Base-by-base conservation (phyloP, 1,140 invertebrate genomes). In the Lysiphlebus fabarum region DNA sequence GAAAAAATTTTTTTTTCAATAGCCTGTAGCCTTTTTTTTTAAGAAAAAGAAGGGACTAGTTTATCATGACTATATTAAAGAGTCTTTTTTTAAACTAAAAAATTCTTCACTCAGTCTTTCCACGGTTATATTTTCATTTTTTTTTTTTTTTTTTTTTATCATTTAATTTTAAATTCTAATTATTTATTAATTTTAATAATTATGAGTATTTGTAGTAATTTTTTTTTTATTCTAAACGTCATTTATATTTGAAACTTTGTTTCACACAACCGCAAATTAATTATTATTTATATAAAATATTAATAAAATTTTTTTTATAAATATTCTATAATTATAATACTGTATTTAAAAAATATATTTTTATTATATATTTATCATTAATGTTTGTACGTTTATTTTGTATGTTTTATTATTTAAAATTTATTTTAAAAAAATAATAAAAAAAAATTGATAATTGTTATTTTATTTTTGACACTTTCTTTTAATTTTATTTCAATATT, bases 31-130 rank as follows among this genome's bases (percentile, higher is more conserved):
- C 74, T 72, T 71, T 63, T 26, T 26, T 26, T n/a, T n/a, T n/a
- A n/a, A n/a, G n/a, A n/a, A 26, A 26, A 26, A 4, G 17, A 4
- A 66, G 66, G 69, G 76, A 78, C 77, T 79, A 79, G 77, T 77
- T 78, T 75, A 64, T 70, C 63, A 75, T 74, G 75, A 79, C 77
- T 79, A 76, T 72, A 70, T 73, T 67, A 74, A 72, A 70, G 17
- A 26, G 17, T 26, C 68, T 56, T 63, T 56, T 63, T 65, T 48
- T 62, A 53, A 69, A 68, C 69, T 68, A 66, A 64, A 68, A 71
- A 69, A 71, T 72, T 56, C 59, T 56, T 60, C 17, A 65, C 69
- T 78, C 76, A 78, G 75, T 78, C 74, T 78, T 78, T 72, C 69
- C 70, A 67, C 65, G 61, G 67, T 71, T 73, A 41, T 59, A 38